These are phyloP conservation scores for Leptoclinus maculatus DNA, from an alignment of 2,797 vertebrate species.

Conservation along the genomic window DNA sequence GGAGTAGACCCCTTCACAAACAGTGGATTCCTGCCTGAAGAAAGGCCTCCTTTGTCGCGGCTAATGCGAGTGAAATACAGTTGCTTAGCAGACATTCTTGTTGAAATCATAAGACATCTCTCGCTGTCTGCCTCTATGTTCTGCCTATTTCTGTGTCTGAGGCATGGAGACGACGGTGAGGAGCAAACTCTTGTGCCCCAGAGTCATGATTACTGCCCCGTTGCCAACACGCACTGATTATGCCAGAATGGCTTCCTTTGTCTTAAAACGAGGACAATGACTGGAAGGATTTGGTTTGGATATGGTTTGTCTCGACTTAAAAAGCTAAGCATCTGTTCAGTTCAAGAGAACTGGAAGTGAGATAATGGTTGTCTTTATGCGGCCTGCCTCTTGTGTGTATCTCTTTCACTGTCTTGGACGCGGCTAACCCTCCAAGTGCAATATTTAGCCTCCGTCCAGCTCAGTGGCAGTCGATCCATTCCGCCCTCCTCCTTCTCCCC, in stretches of 20 bases:
- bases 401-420: conserved; percentile 26
- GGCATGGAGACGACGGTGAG: conserved; percentile 16
- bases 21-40: conserved; percentile 65
- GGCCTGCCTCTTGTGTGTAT: conserved; percentile 10
- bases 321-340: conserved; percentile 11
- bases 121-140: conserved; percentile 36
- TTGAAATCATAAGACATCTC: conserved; percentile 74
- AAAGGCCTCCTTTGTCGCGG: conserved; percentile 69
- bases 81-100: conserved; percentile 75
- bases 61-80: conserved; percentile 73
- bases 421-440: conserved; percentile 28
- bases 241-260: conserved; percentile 3
- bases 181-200: conserved; percentile 3
- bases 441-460: conserved; percentile 39
- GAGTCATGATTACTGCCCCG: background rate
- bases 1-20: conserved; percentile 61
- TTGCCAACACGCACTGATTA: conserved; percentile 1
- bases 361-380: conserved; percentile 38
- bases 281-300: conserved; percentile 12
- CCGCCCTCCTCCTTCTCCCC: conserved; percentile 4
- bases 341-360: conserved; percentile 23
- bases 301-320: conserved; percentile 1
- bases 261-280: conserved; percentile 7
- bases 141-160: conserved; percentile 12
- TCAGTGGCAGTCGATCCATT: conserved; percentile 46